Base-by-base conservation (phyloP, 2,888 invertebrate species). In the Zaprionus bogoriensis region DNA sequence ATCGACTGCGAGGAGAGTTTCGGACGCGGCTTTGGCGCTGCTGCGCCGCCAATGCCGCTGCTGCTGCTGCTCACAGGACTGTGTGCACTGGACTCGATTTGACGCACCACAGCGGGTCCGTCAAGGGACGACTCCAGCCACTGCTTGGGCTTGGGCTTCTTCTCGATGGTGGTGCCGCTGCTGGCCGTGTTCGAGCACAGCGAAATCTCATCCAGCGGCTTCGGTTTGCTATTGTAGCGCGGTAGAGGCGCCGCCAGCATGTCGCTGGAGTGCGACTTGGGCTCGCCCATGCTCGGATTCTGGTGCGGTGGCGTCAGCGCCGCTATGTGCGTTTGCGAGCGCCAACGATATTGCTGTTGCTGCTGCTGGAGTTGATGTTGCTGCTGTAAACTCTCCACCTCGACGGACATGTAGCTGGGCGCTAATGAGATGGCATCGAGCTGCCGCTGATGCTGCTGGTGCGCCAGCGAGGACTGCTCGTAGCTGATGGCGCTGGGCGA, bases 61-160 rank as follows among this genome's bases (percentile, higher is more conserved):
- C 67, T 71, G 32, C 50, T 77, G 3, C 67, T 65, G 27, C 71
- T 59, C 19, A 66, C 60, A 9, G 73, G 72, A 62, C 73, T 77
- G 39, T 70, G 68, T 0, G 72, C 65, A 7, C 59, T 39, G 17
- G 80, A 65, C 0, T 87, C 63, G 44, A 80, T 67, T 72, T 89
- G 77, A 4, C 87, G 79, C 25, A 88, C 85, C 4, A 87, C 77
- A 1, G 78, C 68, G 0, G 91, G 91, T 0, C 90, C 89, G 65
- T 91, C 91, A 4, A 91, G 65, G 1, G 91, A 91, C 0, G 91
- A 91, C 50, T 91, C 91, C 52, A 90, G 61, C 91, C 91, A 91
- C 60, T 90, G 90, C 64, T 91, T 91, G 7, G 90, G 79, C 69
- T 90, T 91, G 10, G 83, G 74, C 54, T 87, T 87, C 72, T 90